phyloP scores from a whole-genome alignment of 1,140 invertebrate species.

The Pollicipes pollicipes region DNA sequence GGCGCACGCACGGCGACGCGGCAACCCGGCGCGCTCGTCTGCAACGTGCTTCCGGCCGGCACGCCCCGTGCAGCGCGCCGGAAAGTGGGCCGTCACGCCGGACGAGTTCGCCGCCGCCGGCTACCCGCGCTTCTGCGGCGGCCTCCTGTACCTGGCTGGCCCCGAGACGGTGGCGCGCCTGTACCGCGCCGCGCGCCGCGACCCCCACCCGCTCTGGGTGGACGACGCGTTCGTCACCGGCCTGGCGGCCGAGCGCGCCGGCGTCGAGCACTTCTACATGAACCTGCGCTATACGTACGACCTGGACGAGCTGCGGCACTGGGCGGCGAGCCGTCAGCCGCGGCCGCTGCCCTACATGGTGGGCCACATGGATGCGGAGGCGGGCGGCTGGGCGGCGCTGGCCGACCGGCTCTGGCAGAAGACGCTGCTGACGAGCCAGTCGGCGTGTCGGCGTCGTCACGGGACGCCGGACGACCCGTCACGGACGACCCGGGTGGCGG shows the following conservation, averaged over 20 bases:
- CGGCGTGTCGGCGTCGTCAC: not conserved
- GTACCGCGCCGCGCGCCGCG: slow-evolving; percentile 20
- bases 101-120: slow-evolving; percentile 22
- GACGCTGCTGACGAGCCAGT: not conserved
- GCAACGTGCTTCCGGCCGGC: slow-evolving; percentile 26
- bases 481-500: no score
- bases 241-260: slow-evolving; percentile 23
- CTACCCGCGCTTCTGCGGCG: slow-evolving; percentile 30
- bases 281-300: slow-evolving; percentile 26
- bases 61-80: slow-evolving; percentile 25
- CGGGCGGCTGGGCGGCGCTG: slow-evolving; percentile 12
- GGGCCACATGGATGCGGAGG: slow-evolving; percentile 18
- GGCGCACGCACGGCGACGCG: slow-evolving; percentile 18
- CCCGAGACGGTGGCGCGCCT: slow-evolving; percentile 28
- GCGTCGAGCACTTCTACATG: slow-evolving; percentile 24
- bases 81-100: slow-evolving; percentile 28
- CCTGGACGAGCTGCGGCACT: slow-evolving; percentile 21
- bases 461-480: no score
- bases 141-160: slow-evolving; percentile 27
- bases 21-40: slow-evolving; percentile 22
- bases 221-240: slow-evolving; percentile 36
- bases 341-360: slow-evolving; percentile 18
- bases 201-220: slow-evolving; percentile 31
- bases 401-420: not conserved
- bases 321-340: slow-evolving; percentile 17